A percentile compares a stretch with the other conserved stretches of the same genome.
These are phyloP conservation scores for Galagoides demidoff DNA, from an alignment of 2,797 vertebrate species.

Conservation along the genomic window DNA sequence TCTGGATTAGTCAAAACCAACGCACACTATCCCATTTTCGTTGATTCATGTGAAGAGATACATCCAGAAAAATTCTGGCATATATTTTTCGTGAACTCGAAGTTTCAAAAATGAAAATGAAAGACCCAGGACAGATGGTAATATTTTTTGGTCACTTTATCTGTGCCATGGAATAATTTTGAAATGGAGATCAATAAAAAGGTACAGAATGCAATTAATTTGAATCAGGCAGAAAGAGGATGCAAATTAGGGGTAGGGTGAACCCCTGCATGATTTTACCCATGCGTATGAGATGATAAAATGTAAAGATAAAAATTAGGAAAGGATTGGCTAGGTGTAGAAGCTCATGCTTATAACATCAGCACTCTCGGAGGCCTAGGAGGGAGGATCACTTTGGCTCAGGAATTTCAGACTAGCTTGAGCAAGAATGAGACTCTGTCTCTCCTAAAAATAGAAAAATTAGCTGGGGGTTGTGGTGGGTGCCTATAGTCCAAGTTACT, in stretches of 20 bases:
- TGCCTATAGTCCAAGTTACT: too few relatives aligned
- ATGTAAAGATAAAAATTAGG: background rate
- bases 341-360: too few relatives aligned
- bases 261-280: background rate
- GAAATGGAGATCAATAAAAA: background rate
- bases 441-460: too few relatives aligned
- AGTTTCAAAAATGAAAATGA: slow-evolving; percentile 26
- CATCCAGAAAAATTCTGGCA: background rate
- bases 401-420: too few relatives aligned
- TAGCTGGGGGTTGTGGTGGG: too few relatives aligned
- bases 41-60: background rate
- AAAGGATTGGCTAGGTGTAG: background rate
- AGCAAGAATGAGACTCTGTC: too few relatives aligned
- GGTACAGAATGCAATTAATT: background rate
- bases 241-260: background rate
- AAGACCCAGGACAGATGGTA: background rate
- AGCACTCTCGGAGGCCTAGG: too few relatives aligned
- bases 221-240: background rate
- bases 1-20: background rate
- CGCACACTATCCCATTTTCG: background rate
- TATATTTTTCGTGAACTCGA: background rate
- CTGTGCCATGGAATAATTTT: background rate
- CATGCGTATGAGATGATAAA: background rate
- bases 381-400: too few relatives aligned
- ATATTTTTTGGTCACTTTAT: background rate